Evolutionary conservation across 2,797 vertebrate genomes (phyloP), one percentile per base, ranked within the genome.

Genomic region (Neosilurus hyrtlii): DNA sequence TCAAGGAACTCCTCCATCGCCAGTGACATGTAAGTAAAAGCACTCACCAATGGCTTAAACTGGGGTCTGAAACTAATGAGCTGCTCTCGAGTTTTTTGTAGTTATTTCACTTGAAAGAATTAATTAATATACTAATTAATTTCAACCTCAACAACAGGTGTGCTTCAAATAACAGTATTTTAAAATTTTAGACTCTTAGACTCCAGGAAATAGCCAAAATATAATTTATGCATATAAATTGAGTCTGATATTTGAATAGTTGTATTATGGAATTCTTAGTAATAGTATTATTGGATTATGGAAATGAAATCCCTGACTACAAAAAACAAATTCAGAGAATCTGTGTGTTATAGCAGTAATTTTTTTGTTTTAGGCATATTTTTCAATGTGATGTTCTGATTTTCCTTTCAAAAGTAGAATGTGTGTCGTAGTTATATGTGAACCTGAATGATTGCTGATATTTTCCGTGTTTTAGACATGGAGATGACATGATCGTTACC

Each of bases 401-500:
- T 72, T 24, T 26, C 18, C 18, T 24, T 51, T 52, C 51, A 14
- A n/a, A 68, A 22, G 5, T 56, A 9, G 52, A 57, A 56, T 15
- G 30, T 26, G 4, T 15, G 43, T 68, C 51, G 70, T 15, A 56
- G 10, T 18, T 30, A 30, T 7, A 57, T 51, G 52, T 72, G 16
- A 16, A 59, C 10, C 14, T 26, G 52, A n/a, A 76, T 59, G 73
- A 20, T n/a, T 43, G 56, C 56, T 76, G 12, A 65, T 81, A 86
- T 82, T 91, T 70, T 90, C 51, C 72, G 90, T 71, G 89, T 95
- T 96, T 86, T 94, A 99, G 98, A 94, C 98, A 99, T 71, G 98
- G 97, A 91, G 98, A 99, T 94, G 97, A 99, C 95, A 96, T 99
- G 96, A 99, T 99, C 94, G 98, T 99, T 95, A 99, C 98, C 61